A percentile compares a stretch with the other conserved stretches of the same genome.
These are phyloP conservation scores for Plusia festucae DNA, from an alignment of 2,888 invertebrate species.

Conservation along the genomic window DNA sequence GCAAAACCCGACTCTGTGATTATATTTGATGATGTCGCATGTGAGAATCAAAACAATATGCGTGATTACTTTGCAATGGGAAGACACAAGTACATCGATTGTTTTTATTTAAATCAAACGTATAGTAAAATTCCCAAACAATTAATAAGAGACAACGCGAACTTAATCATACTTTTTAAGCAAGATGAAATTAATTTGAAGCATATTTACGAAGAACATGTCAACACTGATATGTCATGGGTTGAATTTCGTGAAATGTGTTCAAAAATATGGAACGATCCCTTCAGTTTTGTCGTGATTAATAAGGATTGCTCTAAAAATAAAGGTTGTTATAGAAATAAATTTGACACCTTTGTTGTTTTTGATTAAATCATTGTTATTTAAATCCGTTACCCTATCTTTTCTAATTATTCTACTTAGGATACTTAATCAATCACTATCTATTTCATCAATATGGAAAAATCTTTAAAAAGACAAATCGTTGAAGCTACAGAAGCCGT, in stretches of 20 bases:
- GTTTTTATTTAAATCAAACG: slow-evolving; percentile 6
- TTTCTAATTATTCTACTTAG: background rate
- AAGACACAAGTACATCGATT: background rate
- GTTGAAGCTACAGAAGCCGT: background rate
- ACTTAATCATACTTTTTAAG: background rate
- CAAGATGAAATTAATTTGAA: slow-evolving; percentile 8
- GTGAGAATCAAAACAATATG: background rate
- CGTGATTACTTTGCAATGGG: slow-evolving; percentile 11
- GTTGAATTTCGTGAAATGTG: background rate
- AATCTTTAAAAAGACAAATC: background rate
- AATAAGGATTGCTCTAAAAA: slow-evolving; percentile 15
- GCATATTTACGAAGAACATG: slow-evolving; percentile 6
- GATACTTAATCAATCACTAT: background rate
- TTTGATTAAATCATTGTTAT: background rate
- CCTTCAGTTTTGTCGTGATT: slow-evolving; percentile 3
- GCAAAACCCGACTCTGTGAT: slow-evolving; percentile 53
- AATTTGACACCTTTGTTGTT: slow-evolving; percentile 3
- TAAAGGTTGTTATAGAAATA: slow-evolving; percentile 6
- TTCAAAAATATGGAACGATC: slow-evolving; percentile 1
- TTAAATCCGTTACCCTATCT: background rate
- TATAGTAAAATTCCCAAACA: slow-evolving; percentile 4
- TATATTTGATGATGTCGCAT: slow-evolving; percentile 3
- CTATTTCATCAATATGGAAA: background rate
- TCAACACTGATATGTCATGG: background rate
- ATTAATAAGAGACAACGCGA: slow-evolving; percentile 7